Evolutionary conservation across 2,888 invertebrate genomes (phyloP).

Genomic region (Aphodius sticticus): DNA sequence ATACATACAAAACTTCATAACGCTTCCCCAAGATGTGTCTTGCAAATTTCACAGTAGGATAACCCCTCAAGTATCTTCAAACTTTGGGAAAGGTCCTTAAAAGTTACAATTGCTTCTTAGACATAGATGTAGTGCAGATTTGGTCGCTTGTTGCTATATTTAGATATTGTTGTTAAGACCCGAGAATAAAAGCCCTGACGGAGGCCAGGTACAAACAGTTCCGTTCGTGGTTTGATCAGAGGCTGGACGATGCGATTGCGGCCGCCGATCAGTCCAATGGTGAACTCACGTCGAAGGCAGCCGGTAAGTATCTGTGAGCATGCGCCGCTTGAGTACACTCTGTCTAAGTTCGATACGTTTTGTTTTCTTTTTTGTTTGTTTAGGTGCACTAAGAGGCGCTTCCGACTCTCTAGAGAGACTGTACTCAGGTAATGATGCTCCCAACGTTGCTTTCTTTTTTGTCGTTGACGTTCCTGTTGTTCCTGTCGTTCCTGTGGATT

Average conservation of each 20-base stretch:
- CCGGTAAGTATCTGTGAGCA: slow-evolving; percentile 52
- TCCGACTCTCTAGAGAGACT: slow-evolving; percentile 60
- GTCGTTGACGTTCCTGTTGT: slow-evolving; percentile 12
- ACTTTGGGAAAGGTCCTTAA: no score
- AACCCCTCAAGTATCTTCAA: no score
- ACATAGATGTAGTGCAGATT: no score
- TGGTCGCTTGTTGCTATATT: no score
- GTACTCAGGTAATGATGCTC: slow-evolving; percentile 62
- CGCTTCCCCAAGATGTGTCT: no score
- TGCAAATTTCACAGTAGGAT: no score
- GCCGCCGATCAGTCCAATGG: slow-evolving; percentile 68
- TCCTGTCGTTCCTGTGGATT: neutral
- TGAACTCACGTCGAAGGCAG: slow-evolving; percentile 43
- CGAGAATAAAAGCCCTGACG: slow-evolving; percentile 77
- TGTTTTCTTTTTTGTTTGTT: slow-evolving; percentile 55
- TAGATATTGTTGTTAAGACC: slow-evolving; percentile 66
- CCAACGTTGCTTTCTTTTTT: slow-evolving; percentile 36
- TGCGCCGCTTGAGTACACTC: slow-evolving; percentile 56
- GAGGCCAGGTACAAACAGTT: slow-evolving; percentile 76
- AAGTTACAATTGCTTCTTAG: no score
- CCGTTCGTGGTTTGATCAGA: slow-evolving; percentile 79
- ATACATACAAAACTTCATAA: no score
- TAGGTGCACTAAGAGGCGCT: slow-evolving; percentile 59
- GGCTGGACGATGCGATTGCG: slow-evolving; percentile 86
- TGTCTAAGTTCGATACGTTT: slow-evolving; percentile 45